Evolutionary conservation across 2,797 vertebrate genomes (phyloP).

Genomic region (Xyrichtys novacula): DNA sequence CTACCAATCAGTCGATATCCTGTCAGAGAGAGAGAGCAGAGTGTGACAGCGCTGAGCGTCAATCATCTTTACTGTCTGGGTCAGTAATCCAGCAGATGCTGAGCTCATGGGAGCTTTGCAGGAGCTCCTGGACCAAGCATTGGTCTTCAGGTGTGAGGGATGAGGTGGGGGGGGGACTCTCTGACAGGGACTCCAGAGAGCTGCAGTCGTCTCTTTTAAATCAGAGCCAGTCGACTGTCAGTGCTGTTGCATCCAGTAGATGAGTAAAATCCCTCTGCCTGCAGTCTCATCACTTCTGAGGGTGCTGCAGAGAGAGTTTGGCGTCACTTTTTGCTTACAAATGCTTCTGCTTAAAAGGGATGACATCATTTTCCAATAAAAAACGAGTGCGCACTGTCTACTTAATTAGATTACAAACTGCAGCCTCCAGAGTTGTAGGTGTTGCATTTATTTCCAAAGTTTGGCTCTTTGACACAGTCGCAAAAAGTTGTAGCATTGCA

Average conservation of each 20-base stretch:
- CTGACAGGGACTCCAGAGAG: background rate
- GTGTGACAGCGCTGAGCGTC: constrained; percentile 42
- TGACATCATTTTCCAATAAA: background rate
- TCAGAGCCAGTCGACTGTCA: background rate
- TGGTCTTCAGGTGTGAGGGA: constrained; percentile 6
- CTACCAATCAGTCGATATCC: constrained; percentile 70
- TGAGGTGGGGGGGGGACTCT: background rate
- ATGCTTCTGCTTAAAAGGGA: background rate
- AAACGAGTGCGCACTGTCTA: background rate
- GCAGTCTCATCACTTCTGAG: constrained; percentile 16
- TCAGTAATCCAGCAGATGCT: constrained; percentile 37
- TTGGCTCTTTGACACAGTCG: background rate
- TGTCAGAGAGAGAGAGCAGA: constrained; percentile 47
- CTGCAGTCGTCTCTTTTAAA: background rate
- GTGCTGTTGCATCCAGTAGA: constrained; percentile 1
- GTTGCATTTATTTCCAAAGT: background rate
- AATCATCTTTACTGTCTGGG: constrained; percentile 65
- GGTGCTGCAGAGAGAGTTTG: constrained; percentile 8
- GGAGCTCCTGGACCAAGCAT: background rate
- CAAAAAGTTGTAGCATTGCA: background rate
- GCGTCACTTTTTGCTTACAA: background rate
- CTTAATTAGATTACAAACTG: background rate
- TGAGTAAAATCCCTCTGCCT: constrained; percentile 10
- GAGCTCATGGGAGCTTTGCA: constrained; percentile 4
- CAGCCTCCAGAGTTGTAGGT: background rate